Base-by-base conservation (phyloP, 2,797 vertebrate genomes). In the Acanthiza pusilla region DNA sequence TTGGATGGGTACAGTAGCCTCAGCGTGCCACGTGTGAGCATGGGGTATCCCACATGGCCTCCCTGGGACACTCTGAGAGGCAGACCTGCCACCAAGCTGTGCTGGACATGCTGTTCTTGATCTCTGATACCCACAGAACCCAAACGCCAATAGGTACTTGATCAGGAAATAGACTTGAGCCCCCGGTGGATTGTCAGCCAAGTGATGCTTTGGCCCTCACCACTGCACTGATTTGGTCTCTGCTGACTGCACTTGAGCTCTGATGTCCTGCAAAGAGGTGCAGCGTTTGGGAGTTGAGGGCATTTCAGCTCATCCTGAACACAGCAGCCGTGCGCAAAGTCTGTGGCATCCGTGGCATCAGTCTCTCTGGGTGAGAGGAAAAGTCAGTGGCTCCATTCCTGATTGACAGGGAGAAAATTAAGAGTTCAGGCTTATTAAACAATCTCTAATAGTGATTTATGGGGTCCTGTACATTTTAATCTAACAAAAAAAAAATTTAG, bases 381-480 rank as follows among this genome's bases (percentile, higher is more conserved):
- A 81, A 70, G 25, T 16, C 18, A 29, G 47, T 18, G 1, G 42
- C 19, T 87, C 70, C 40, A 12, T 55, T 95, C 72, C 43, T 74
- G 66, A 94, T 25, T 88, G 94, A 90, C 55, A 81, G 72, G 25
- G 55, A 88, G 78, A 94, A 95, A 96, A 94, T 54, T 76, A 85
- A 95, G 72, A 50, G 47, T 90, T 92, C 81, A 61, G 45, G 60
- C 68, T 95, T 94, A 89, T 97, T 94, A 97, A 76, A 42, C 71
- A 78, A 55, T 38, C 74, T 68, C 51, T 96, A 92, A 97, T 65
- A 38, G 38, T 96, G 94, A 97, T 97, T 96, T 94, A 96, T 96
- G 83, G 10, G 73, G 62, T 86, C 90, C 82, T 96, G 91, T 96
- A 91, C 36, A 62, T 96, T 97, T 94, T 79, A 93, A 94, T 97